These are phyloP conservation scores for Diprion similis DNA, from an alignment of 1,140 invertebrate genomes.

Conservation along the genomic window DNA sequence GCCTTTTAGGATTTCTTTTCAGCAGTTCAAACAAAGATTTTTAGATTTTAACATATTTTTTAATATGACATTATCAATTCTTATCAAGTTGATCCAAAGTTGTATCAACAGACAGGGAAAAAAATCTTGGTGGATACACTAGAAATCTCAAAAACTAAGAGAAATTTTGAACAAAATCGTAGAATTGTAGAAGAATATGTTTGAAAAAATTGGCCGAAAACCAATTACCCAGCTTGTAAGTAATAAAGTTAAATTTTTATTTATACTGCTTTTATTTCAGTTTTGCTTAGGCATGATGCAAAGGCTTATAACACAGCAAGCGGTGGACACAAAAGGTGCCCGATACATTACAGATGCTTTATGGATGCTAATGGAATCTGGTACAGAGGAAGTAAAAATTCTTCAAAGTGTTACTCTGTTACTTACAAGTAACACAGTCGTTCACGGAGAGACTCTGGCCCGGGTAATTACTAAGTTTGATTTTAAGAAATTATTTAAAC, in stretches of 20 bases:
- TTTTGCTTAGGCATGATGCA: conserved; percentile 92
- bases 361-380: conserved; percentile 91
- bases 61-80: too few relatives aligned
- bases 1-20: neutral
- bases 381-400: conserved; percentile 94
- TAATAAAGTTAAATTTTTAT: neutral
- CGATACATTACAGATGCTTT: conserved; percentile 91
- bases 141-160: too few relatives aligned
- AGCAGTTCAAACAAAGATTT: neutral
- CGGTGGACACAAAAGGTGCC: conserved; percentile 88
- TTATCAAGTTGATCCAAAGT: too few relatives aligned
- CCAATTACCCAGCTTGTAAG: too few relatives aligned
- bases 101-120: too few relatives aligned
- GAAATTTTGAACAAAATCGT: too few relatives aligned
- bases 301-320: conserved; percentile 81
- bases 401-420: conserved; percentile 95
- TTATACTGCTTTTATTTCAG: conserved; percentile 62
- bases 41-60: too few relatives aligned
- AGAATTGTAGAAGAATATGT: too few relatives aligned
- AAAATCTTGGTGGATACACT: too few relatives aligned
- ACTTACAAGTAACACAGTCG: conserved; percentile 91
- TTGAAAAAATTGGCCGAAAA: too few relatives aligned
- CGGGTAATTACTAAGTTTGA: conserved; percentile 68
- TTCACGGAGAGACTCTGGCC: conserved; percentile 91
- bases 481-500: conserved; percentile 19